These are phyloP conservation scores for Limnephilus lunatus DNA, from an alignment of 2,888 invertebrate genomes.

Conservation along the genomic window DNA sequence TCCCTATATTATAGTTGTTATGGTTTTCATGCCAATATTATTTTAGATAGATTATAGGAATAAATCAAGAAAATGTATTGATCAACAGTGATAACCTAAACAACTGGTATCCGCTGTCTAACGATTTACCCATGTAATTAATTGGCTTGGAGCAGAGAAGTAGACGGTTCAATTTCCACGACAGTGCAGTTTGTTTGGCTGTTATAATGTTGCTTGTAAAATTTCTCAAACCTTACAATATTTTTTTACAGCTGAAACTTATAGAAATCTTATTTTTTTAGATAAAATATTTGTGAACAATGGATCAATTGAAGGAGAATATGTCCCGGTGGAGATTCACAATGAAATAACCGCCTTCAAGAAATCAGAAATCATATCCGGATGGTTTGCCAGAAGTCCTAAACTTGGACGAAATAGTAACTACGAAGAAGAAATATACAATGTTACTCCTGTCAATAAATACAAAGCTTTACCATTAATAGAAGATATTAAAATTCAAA, in stretches of 20 bases:
- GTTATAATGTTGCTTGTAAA: neutral
- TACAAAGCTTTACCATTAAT: neutral
- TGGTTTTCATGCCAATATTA: too few relatives aligned
- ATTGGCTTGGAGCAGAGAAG: neutral
- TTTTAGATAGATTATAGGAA: too few relatives aligned
- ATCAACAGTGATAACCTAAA: neutral
- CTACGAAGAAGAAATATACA: conserved; percentile 65
- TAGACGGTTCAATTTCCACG: neutral
- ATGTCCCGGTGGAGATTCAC: conserved; percentile 71
- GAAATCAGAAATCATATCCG: conserved; percentile 73
- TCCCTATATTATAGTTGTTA: too few relatives aligned
- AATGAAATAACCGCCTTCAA: conserved; percentile 68
- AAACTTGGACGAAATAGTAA: conserved; percentile 69
- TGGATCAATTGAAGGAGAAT: conserved; percentile 80
- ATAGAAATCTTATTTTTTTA: conserved; percentile 69
- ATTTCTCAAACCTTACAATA: neutral
- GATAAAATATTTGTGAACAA: conserved; percentile 81
- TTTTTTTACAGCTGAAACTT: neutral
- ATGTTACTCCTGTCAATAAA: conserved; percentile 17
- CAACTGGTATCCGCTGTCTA: neutral
- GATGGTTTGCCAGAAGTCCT: conserved; percentile 74
- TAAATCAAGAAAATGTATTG: too few relatives aligned
- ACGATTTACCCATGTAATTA: too few relatives aligned
- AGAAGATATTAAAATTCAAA: conserved; percentile 69
- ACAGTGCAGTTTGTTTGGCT: neutral